Evolutionary conservation across 2,888 invertebrate genomes (phyloP).

Genomic region (Anoplius nigerrimus): DNA sequence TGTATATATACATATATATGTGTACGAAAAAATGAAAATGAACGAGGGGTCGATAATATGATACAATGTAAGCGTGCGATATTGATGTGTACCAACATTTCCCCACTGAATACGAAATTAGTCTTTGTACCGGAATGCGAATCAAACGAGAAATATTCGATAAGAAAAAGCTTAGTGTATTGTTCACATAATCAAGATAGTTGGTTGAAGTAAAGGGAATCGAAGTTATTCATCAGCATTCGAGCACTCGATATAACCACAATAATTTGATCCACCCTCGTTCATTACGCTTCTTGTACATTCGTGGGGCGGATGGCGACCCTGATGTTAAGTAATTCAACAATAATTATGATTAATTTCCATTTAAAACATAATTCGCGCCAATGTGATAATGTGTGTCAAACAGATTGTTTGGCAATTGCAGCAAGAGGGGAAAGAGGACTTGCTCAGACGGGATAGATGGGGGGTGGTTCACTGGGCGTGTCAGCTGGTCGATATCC

Average conservation of each 20-base stretch:
- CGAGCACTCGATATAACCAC: slow-evolving; percentile 36
- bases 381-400: slow-evolving; percentile 41
- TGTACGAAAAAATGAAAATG: slow-evolving; percentile 28
- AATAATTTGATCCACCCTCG: slow-evolving; percentile 36
- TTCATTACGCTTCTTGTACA: slow-evolving; percentile 36
- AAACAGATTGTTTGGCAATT: slow-evolving; percentile 53
- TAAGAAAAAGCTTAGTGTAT: too few relatives aligned
- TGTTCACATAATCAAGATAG: too few relatives aligned
- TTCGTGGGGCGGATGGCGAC: slow-evolving; percentile 36
- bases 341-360: too few relatives aligned
- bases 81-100: too few relatives aligned
- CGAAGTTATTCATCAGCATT: slow-evolving; percentile 11
- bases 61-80: too few relatives aligned
- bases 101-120: too few relatives aligned
- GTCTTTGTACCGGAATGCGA: too few relatives aligned
- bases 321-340: slow-evolving; percentile 11
- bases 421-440: slow-evolving; percentile 25
- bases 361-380: too few relatives aligned
- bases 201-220: too few relatives aligned
- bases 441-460: slow-evolving; percentile 17
- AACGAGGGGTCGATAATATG: slow-evolving; percentile 35
- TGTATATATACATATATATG: slow-evolving; percentile 9
- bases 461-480: slow-evolving; percentile 56
- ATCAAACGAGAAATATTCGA: too few relatives aligned
- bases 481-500: slow-evolving; percentile 71